phyloP scores from a whole-genome alignment of 2,888 invertebrate species.

The Trisateles emortualis region DNA sequence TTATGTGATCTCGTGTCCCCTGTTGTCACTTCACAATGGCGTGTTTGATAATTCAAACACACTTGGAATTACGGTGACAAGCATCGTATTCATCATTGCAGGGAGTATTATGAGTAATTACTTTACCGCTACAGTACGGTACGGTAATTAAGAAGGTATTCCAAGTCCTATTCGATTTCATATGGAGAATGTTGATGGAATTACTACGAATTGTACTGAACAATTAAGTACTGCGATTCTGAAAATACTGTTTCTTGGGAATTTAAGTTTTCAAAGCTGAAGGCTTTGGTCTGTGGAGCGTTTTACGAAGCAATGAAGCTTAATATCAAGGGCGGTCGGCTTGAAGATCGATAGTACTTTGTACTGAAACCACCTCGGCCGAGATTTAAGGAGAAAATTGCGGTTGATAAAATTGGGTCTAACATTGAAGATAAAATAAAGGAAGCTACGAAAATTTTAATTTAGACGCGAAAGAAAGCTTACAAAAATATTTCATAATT shows the following conservation, averaged over 20 bases:
- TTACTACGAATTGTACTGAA: constrained; percentile 16
- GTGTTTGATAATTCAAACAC: constrained; percentile 63
- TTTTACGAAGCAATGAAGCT: constrained; percentile 40
- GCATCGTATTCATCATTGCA: constrained; percentile 48
- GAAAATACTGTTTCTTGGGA: constrained; percentile 14
- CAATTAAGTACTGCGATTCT: constrained; percentile 20
- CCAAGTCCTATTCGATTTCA: constrained; percentile 15
- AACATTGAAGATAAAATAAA: not conserved
- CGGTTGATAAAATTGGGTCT: not conserved
- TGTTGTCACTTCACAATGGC: constrained; percentile 69
- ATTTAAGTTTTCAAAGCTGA: constrained; percentile 27
- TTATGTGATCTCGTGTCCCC: constrained; percentile 73
- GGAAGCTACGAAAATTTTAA: not conserved
- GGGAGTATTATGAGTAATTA: constrained; percentile 45
- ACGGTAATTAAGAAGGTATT: constrained; percentile 30
- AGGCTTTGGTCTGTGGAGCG: constrained; percentile 24
- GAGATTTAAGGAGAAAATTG: constrained; percentile 1
- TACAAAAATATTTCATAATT: not conserved
- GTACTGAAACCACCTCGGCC: not conserved
- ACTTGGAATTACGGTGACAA: constrained; percentile 53
- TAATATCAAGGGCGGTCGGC: constrained; percentile 34
- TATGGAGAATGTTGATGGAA: constrained; percentile 18
- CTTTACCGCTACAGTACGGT: constrained; percentile 23
- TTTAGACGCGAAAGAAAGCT: not conserved
- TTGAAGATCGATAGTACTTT: constrained; percentile 22